Conservation (phyloP, 2,797 vertebrate genomes). For the Mus minutoides region DNA sequence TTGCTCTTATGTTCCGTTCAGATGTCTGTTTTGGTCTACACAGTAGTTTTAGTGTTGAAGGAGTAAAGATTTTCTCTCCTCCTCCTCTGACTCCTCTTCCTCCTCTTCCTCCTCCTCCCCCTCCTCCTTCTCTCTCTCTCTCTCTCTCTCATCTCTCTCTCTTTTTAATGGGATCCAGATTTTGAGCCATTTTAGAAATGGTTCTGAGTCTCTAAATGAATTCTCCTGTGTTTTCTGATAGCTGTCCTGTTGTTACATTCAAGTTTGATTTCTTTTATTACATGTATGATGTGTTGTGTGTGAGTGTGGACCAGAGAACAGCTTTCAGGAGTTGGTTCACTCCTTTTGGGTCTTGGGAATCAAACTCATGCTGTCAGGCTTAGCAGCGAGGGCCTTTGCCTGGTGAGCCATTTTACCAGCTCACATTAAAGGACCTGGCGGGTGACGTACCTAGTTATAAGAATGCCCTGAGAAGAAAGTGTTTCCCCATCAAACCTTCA, state of each 20-base stretch:
- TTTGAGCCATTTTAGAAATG: neutral
- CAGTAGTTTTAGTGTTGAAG: neutral
- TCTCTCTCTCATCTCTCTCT: accelerated
- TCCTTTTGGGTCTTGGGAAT: neutral
- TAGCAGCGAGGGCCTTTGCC: neutral
- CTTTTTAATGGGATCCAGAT: neutral
- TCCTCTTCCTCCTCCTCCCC: too few relatives aligned
- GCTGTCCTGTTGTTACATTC: neutral
- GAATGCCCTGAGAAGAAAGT: neutral
- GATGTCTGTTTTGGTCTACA: neutral
- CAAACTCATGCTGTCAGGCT: neutral
- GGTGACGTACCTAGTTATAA: neutral
- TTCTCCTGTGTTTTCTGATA: conserved; percentile 22
- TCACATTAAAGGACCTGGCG: neutral
- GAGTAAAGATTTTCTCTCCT: neutral
- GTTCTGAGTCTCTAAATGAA: neutral
- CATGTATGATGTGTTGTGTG: neutral
- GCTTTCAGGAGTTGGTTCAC: neutral
- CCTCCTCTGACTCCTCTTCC: too few relatives aligned
- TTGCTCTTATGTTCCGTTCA: neutral
- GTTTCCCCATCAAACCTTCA: neutral
- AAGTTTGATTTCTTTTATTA: neutral
- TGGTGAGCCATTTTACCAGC: neutral
- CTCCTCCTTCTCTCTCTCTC: accelerated
- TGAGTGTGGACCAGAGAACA: neutral